phyloP scores from a whole-genome alignment of 2,888 invertebrate genomes.

The Tineola bisselliella region DNA sequence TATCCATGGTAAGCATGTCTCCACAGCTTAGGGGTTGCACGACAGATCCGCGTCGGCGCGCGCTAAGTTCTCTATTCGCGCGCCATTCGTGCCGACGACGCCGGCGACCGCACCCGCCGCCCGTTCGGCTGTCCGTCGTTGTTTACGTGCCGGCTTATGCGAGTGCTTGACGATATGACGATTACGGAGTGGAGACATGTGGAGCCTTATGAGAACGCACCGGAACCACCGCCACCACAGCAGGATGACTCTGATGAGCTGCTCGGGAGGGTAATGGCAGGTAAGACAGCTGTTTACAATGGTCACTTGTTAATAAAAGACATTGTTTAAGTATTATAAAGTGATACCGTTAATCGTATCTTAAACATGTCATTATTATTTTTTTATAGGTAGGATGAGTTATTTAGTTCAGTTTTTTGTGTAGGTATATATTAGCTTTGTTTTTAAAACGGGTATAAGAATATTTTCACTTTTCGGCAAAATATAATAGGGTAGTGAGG shows the following conservation, averaged over 20 bases:
- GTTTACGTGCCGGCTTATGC: conserved; percentile 13
- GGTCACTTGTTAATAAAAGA: no score
- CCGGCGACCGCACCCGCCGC: conserved; percentile 55
- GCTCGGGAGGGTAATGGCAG: conserved; percentile 59
- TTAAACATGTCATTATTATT: no score
- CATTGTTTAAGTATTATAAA: no score
- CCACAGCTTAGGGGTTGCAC: conserved; percentile 2
- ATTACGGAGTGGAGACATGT: conserved; percentile 51
- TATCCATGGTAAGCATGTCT: neutral
- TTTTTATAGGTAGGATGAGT: neutral
- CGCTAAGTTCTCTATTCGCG: conserved; percentile 27
- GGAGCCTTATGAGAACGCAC: conserved; percentile 27
- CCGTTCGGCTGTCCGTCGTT: conserved; percentile 12
- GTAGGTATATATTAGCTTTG: neutral
- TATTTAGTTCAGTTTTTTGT: neutral
- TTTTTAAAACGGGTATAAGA: neutral
- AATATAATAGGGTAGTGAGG: conserved; percentile 15
- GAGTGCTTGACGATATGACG: conserved; percentile 41
- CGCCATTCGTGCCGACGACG: conserved; percentile 63
- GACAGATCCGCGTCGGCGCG: conserved; percentile 28
- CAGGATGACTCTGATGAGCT: conserved; percentile 50
- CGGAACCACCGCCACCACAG: conserved; percentile 23
- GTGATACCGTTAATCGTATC: no score
- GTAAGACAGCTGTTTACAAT: conserved; percentile 28
- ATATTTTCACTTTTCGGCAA: conserved; percentile 53